Conservation (phyloP, 2,888 invertebrate genomes). For the Acleris literana region DNA sequence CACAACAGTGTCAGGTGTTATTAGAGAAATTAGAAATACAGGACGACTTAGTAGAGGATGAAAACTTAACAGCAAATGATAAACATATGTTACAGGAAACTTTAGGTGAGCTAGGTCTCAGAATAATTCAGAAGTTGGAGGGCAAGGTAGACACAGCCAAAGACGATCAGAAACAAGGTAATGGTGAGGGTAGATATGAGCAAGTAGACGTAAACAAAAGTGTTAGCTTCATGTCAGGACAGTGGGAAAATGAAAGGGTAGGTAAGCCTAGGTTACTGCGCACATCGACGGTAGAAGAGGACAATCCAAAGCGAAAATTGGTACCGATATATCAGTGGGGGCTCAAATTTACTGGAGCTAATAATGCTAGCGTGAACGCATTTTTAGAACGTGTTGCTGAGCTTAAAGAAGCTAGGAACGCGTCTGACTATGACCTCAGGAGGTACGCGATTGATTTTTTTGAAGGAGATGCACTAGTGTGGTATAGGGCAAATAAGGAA, state of each 20-base stretch:
- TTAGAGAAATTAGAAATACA: slow-evolving; percentile 4
- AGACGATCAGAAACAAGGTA: too few species aligned
- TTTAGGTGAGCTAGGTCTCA: too few species aligned
- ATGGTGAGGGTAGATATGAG: too few species aligned
- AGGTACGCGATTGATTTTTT: slow-evolving; percentile 35
- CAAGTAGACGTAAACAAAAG: too few species aligned
- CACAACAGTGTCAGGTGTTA: slow-evolving; percentile 2
- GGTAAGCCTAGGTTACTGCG: not conserved
- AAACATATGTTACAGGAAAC: slow-evolving; percentile 8
- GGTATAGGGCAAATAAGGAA: slow-evolving; percentile 34
- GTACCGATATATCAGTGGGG: slow-evolving; percentile 4
- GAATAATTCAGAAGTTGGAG: too few species aligned
- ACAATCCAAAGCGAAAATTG: slow-evolving; percentile 1
- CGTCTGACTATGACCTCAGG: slow-evolving; percentile 3
- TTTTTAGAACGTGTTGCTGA: slow-evolving; percentile 12
- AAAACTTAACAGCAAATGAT: not conserved
- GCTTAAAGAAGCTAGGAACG: slow-evolving; percentile 11
- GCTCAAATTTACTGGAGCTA: not conserved
- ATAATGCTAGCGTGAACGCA: slow-evolving; percentile 5
- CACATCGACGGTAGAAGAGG: slow-evolving; percentile 1
- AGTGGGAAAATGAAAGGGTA: not conserved
- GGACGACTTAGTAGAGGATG: slow-evolving; percentile 2
- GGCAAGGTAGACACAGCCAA: too few species aligned
- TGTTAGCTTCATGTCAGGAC: too few species aligned
- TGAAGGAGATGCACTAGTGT: slow-evolving; percentile 34